phyloP scores from a whole-genome alignment of 2,113 vertebrate genomes.

The Coracopsis vasa region DNA sequence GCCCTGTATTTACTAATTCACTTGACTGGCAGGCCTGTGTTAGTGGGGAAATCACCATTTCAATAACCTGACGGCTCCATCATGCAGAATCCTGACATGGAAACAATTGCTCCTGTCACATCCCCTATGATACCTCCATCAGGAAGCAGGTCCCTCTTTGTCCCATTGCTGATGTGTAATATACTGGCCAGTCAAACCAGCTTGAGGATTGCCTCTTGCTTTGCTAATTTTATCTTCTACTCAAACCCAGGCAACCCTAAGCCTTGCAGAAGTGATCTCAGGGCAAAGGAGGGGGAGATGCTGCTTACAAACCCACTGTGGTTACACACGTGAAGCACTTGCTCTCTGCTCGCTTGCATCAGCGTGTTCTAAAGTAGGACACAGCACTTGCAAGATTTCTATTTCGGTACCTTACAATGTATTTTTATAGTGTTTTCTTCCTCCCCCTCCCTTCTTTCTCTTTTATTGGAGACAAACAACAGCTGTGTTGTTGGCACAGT shows the following conservation, averaged over 20 bases:
- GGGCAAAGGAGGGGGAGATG: not conserved
- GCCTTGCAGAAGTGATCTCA: slow-evolving; percentile 39
- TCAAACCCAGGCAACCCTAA: slow-evolving; percentile 23
- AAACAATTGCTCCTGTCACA: slow-evolving; percentile 49
- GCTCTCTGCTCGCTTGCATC: not conserved
- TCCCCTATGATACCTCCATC: slow-evolving; percentile 21
- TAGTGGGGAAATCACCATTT: not conserved
- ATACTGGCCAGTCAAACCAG: not conserved
- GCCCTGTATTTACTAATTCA: not conserved
- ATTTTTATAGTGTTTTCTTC: slow-evolving; percentile 29
- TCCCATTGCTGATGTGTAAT: not conserved
- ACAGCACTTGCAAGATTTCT: not conserved
- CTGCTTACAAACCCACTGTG: not conserved
- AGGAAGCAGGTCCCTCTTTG: not conserved
- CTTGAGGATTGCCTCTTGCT: not conserved
- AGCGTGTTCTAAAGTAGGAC: slow-evolving; percentile 48
- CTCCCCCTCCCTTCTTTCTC: not conserved
- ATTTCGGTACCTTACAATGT: slow-evolving; percentile 33
- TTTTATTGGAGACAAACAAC: slow-evolving; percentile 55
- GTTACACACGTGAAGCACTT: not conserved
- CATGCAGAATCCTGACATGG: not conserved
- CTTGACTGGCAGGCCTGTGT: slow-evolving; percentile 37
- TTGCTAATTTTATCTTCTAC: slow-evolving; percentile 58
- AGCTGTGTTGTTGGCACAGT: slow-evolving; percentile 53
- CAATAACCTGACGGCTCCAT: not conserved